phyloP scores from a whole-genome alignment of 2,888 invertebrate genomes.

The Protonemura montana region DNA sequence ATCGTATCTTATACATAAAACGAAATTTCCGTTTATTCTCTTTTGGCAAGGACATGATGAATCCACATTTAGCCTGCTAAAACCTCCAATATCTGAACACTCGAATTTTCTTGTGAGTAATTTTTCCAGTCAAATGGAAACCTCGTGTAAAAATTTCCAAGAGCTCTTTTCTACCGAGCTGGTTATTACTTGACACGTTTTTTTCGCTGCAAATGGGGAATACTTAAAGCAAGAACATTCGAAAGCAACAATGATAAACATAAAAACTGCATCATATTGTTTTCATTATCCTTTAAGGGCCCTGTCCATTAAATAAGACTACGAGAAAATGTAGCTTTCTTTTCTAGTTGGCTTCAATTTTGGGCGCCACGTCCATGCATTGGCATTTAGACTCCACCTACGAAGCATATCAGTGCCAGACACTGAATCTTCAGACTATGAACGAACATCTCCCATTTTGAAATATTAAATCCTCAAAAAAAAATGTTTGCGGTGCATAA shows the following conservation, averaged over 20 bases:
- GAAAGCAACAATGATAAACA: conserved; percentile 18
- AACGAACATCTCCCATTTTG: neutral
- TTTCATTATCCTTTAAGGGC: conserved; percentile 14
- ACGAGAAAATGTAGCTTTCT: neutral
- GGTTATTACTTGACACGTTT: neutral
- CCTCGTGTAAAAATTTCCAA: neutral
- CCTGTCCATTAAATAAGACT: conserved; percentile 14
- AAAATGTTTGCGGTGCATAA: neutral
- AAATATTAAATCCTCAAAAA: neutral
- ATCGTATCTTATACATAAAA: conserved; percentile 2
- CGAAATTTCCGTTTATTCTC: neutral
- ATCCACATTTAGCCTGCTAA: neutral
- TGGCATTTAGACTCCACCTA: too few relatives aligned
- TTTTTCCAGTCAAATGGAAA: neutral
- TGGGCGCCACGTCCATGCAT: too few relatives aligned
- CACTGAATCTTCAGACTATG: neutral
- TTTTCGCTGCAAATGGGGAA: neutral
- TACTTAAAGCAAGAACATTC: neutral
- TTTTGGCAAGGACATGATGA: neutral
- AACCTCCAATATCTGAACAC: neutral
- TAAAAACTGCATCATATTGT: neutral
- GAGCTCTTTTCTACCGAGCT: neutral
- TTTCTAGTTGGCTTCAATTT: too few relatives aligned
- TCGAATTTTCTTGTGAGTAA: neutral
- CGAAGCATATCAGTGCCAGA: too few relatives aligned